Percentiles rank a stretch among this genome's conserved stretches.
These are phyloP conservation scores for Enhydra lutris DNA, from an alignment of 2,113 vertebrate species.

Conservation along the genomic window DNA sequence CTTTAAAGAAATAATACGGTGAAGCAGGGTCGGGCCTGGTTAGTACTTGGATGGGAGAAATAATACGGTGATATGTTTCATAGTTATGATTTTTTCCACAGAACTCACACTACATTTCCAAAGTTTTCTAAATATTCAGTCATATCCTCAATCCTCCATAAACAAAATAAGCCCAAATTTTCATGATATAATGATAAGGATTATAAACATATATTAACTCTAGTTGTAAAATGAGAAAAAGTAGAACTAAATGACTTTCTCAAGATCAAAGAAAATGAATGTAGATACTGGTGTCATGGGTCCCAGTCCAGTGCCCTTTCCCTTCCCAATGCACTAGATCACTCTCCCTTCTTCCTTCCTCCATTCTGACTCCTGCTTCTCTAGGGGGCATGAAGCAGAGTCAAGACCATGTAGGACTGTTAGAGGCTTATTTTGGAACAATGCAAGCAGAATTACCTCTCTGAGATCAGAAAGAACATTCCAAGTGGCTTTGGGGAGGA, in stretches of 20 bases:
- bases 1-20: not conserved
- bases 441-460: not conserved
- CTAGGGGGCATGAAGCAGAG: not conserved
- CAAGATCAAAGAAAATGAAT: not conserved
- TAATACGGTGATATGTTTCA: not conserved
- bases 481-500: not conserved
- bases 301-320: not conserved
- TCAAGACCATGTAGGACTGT: not conserved
- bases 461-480: not conserved
- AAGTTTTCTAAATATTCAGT: conserved; percentile 23
- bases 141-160: not conserved
- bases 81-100: not conserved
- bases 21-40: not conserved
- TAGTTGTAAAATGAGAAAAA: not conserved
- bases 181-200: not conserved
- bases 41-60: not conserved
- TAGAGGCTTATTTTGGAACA: not conserved
- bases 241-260: not conserved
- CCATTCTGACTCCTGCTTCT: not conserved
- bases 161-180: not conserved
- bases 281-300: not conserved
- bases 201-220: not conserved
- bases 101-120: not conserved
- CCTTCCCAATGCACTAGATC: not conserved
- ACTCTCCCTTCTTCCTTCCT: not conserved